Base-by-base conservation (phyloP, 2,888 invertebrate species). In the Parnassius apollo region DNA sequence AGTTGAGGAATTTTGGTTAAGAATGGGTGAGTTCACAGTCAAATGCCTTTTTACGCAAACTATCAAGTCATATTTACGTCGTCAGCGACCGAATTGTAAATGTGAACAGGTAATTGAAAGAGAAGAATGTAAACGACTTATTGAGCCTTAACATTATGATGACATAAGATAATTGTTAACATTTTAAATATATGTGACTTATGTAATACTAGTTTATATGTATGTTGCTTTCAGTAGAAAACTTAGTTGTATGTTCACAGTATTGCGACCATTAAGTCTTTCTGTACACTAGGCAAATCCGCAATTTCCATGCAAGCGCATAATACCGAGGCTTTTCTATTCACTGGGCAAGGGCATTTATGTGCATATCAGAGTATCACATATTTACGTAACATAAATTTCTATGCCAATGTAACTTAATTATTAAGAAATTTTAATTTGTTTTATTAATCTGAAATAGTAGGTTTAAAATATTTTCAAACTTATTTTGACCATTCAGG, bases 271-370 rank as follows among this genome's bases (percentile, higher is more conserved):
- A 52, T 56, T 64, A 59, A 63, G 57, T 56, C 63, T 46, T 59
- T 59, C 51, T 59, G 59, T 56, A 64, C 63, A 59, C 63, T 52
- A 42, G 63, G 56, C 52, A 56, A 59, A 64, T 64, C 63, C 59
- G 63, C 63, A 64, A 59, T 64, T 64, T 64, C 56, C 63, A 64
- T 59, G 63, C 63, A 59, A 57, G 59, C 58, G 59, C 63, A 59
- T 64, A 64, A 59, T 64, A 57, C 63, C 45, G 48, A 50, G 42
- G 59, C 63, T 62, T 62, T 62, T 49, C 63, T 64, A 64, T 64
- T 64, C 63, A 64, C 56, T 64, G 56, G 51, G 55, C 56, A 49
- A n/a, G 56, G 51, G 46, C 42, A 48, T 52, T 18, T 59, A 59
- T 64, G 48, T 64, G 56, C 63, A 64, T 57, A 56, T 48, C 56